Evolutionary conservation across 2,797 vertebrate species (phyloP).

Genomic region (Diglossa cyanea): DNA sequence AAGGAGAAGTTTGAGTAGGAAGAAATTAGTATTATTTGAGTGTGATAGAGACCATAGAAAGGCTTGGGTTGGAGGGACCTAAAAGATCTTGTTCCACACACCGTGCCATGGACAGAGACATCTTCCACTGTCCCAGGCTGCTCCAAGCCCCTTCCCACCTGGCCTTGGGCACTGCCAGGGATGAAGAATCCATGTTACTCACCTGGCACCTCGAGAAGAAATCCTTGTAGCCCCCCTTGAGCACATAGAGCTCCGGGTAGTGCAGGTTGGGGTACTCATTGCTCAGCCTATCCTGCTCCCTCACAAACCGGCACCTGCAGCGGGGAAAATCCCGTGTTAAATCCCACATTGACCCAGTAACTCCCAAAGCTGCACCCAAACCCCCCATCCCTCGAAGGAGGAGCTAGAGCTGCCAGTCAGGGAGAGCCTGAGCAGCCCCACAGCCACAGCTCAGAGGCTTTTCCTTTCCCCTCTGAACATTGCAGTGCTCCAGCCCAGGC

Average conservation of each 20-base stretch:
- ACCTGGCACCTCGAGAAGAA: constrained; percentile 88
- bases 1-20: accelerated
- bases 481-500: accelerated
- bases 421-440: not conserved
- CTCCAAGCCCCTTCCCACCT: accelerated
- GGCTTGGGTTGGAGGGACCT: not conserved
- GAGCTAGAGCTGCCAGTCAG: not conserved
- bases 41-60: accelerated
- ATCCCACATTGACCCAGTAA: accelerated
- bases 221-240: constrained; percentile 94
- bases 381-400: accelerated
- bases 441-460: not conserved
- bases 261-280: constrained; percentile 92
- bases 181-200: not conserved
- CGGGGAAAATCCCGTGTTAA: accelerated
- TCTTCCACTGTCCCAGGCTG: accelerated
- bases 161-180: not conserved
- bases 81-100: too few species aligned
- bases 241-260: constrained; percentile 93
- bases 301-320: constrained; percentile 84
- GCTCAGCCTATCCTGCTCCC: constrained; percentile 83
- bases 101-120: not conserved
- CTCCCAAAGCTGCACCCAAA: not conserved
- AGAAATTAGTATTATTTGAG: accelerated
- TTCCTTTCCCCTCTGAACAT: too few species aligned